These are phyloP conservation scores for Colistium nudipinnis DNA, from an alignment of 2,113 vertebrate species.

Conservation along the genomic window DNA sequence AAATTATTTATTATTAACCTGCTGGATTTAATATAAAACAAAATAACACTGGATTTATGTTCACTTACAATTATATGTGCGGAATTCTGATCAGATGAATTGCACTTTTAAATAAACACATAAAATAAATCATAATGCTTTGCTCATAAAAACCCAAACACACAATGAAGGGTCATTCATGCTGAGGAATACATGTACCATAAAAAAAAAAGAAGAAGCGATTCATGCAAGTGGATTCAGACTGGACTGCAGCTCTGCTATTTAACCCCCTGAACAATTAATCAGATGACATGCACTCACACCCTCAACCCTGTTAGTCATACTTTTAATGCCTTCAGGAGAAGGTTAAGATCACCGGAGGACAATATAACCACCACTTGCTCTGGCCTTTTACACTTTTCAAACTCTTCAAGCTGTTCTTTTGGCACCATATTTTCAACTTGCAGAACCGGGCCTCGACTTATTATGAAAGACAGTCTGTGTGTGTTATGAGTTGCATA, in stretches of 20 bases:
- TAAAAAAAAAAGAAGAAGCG: not conserved
- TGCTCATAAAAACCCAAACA: not conserved
- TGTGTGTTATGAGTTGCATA: not conserved
- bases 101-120: not conserved
- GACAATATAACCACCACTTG: not conserved
- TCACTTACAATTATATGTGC: not conserved
- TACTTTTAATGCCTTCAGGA: not conserved
- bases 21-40: not conserved
- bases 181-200: not conserved
- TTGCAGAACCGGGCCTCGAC: not conserved
- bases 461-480: not conserved
- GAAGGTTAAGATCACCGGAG: not conserved
- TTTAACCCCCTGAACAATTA: constrained; percentile 16
- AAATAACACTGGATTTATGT: constrained; percentile 5
- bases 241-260: not conserved
- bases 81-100: not conserved
- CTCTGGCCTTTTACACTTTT: not conserved
- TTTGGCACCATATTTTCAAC: not conserved
- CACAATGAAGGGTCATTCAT: not conserved
- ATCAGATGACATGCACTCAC: constrained; percentile 5
- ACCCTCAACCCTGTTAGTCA: not conserved
- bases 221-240: constrained; percentile 10
- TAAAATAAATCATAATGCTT: not conserved
- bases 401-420: not conserved
- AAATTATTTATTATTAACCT: not conserved